Evolutionary conservation across 2,888 invertebrate genomes (phyloP), one percentile per base, ranked within the genome.

Genomic region (Scrobipalpa costella): DNA sequence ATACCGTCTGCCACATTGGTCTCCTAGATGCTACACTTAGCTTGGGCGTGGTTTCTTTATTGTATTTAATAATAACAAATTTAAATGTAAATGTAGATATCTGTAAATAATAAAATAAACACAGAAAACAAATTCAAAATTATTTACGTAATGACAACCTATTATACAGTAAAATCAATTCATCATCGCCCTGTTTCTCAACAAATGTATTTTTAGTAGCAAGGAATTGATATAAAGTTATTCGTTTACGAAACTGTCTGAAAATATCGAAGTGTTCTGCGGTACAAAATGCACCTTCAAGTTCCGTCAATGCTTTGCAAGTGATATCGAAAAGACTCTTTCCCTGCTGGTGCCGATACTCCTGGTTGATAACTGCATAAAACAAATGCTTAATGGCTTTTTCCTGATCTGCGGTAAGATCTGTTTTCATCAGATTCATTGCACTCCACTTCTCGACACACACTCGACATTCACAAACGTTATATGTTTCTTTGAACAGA

Each of bases 391-490:
- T 36, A 21, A 19, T 38, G 6, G 27, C 57, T 9, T 27, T 57
- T 1, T 3, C 2, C 6, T 59, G 27, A 2, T 44, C 27, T 27
- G 44, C 15, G 27, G n/a, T n/a, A 1, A 59, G 9, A 15, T 21
- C 47, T 7, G 11, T 13, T 8, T 33, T n/a, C 9, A 21, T 44
- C 2, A 19, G 47, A n/a, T 27, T 21, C 13, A n/a, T 15, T 5
- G 44, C 0, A 11, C 34, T 19, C 61, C 61, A 61, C 17, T 34
- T 27, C 6, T 61, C 49, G 7, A 19, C 8, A 49, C 61, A 61
- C 11, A 61, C 61, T 13, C 7, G 34, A 19, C 61, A 61, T 2
- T 7, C 8, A 36, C 61, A 61, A 8, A 49, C 19, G 49, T 34
- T 7, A 19, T 61, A 34, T n/a, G 21, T 38, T 9, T 9, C 15